A percentile compares a stretch with the other conserved stretches of the same genome.
Evolutionary conservation across 2,113 vertebrate species (phyloP).

Genomic region (Perccottus glenii): DNA sequence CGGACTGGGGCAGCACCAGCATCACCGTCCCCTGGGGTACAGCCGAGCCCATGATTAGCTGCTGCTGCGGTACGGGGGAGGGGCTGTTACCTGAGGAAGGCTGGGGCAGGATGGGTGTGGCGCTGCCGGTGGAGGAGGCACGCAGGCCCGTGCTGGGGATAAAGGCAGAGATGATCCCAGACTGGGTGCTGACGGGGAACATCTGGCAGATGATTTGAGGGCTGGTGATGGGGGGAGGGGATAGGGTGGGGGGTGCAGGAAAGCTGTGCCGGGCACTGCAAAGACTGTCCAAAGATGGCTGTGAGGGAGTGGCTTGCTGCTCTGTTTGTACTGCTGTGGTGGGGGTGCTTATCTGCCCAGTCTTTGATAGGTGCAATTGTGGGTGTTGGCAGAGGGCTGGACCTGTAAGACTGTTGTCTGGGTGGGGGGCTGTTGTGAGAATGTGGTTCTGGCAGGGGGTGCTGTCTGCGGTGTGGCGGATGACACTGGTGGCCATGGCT

Average conservation of each 20-base stretch:
- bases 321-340: conserved; percentile 38
- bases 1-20: conserved; percentile 89
- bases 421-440: conserved; percentile 60
- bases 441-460: conserved; percentile 74
- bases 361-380: conserved; percentile 33
- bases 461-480: conserved; percentile 87
- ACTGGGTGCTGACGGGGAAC: conserved; percentile 87
- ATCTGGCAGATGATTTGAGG: conserved; percentile 93
- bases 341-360: conserved; percentile 52
- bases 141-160: conserved; percentile 79
- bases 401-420: conserved; percentile 39
- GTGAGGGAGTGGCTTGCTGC: conserved; percentile 27
- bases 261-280: conserved; percentile 50
- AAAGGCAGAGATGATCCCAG: conserved; percentile 86
- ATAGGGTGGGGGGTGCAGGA: conserved; percentile 63
- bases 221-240: conserved; percentile 78
- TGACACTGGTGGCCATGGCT: conserved; percentile 89
- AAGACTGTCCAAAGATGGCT: conserved; percentile 69
- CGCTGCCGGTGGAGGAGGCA: conserved; percentile 65
- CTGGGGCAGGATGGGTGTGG: conserved; percentile 81
- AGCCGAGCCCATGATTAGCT: conserved; percentile 85
- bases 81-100: conserved; percentile 48
- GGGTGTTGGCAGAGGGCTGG: conserved; percentile 46
- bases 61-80: conserved; percentile 78
- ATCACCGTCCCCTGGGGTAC: conserved; percentile 93